Base-by-base conservation (phyloP, 2,113 vertebrate species). In the Tetrao urogallus region DNA sequence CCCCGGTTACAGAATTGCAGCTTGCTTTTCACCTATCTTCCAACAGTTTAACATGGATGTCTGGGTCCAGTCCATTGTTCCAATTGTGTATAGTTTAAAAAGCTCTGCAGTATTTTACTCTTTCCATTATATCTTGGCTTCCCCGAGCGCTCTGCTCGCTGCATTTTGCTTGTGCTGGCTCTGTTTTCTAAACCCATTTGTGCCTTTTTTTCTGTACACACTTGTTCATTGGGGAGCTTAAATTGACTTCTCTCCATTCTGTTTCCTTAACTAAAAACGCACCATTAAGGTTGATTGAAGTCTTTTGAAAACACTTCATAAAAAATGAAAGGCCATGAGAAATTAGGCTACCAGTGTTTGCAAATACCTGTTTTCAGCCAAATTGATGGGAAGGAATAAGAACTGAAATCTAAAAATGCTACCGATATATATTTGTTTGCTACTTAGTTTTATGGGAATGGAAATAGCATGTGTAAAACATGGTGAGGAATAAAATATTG, bases 231-330 rank as follows among this genome's bases (percentile, higher is more conserved):
- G 96, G 96, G 96, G 97, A 98, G 96, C 97, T 97, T 97, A 98
- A 98, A 98, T 98, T 98, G 98, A 98, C 97, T 98, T 98, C 95
- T 97, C 97, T 93, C 86, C 95, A 97, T 98, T 98, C 96, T 98
- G 92, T 97, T 97, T 98, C 97, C 97, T 98, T 98, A 98, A 98
- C 97, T 98, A 98, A 98, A 98, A 98, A 95, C 2, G 96, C 89
- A 82, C 97, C 97, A 98, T 98, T 98, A 98, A 97, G 97, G 97
- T 94, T 98, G 97, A 98, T 98, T 98, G 98, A 98, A 97, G 96
- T 97, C 97, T 97, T 97, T 97, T 97, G 96, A 97, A 97, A 97
- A 97, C 95, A 97, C 97, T 98, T 97, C 97, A 97, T 97, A 95
- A 97, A 98, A 97, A 97, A 96, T 96, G 96, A 97, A 98, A 97